Conservation (phyloP, 2,888 invertebrate genomes). For the Chrysotoxum bicinctum region DNA sequence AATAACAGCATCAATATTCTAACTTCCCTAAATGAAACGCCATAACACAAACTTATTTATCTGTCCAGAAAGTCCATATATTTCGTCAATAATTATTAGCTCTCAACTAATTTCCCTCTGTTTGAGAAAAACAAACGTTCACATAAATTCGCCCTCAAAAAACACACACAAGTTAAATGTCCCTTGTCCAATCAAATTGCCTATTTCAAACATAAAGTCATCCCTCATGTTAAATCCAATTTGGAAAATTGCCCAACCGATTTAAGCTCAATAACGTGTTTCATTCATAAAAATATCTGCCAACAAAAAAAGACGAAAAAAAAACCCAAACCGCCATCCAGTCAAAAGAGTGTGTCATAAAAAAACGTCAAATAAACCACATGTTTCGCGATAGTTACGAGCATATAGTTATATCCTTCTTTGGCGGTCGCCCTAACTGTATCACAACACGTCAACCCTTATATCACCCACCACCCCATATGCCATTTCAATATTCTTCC, state of each 20-base stretch:
- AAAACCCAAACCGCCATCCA: not conserved
- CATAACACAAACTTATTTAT: not conserved
- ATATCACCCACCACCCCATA: constrained; percentile 21
- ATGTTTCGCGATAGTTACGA: constrained; percentile 66
- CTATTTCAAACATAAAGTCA: constrained; percentile 23
- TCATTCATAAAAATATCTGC: constrained; percentile 59
- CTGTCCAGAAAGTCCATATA: not conserved
- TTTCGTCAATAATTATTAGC: not conserved
- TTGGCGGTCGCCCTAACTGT: not conserved
- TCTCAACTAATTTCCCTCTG: not conserved
- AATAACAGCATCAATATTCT: not conserved
- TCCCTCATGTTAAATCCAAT: constrained; percentile 50
- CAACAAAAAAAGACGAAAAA: not conserved
- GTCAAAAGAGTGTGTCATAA: constrained; percentile 47
- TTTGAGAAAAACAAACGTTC: not conserved
- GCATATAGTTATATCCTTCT: not conserved
- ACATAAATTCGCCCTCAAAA: not conserved
- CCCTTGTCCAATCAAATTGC: constrained; percentile 2
- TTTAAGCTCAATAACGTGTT: constrained; percentile 59
- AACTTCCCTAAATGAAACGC: not conserved
- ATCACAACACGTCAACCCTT: constrained; percentile 6
- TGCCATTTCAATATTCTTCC: constrained; percentile 14
- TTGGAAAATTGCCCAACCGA: constrained; percentile 67
- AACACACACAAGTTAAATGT: not conserved
- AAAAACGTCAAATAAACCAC: constrained; percentile 44